Base-by-base conservation (phyloP, 2,888 invertebrate species). In the Nematopogon swammerdamellus region DNA sequence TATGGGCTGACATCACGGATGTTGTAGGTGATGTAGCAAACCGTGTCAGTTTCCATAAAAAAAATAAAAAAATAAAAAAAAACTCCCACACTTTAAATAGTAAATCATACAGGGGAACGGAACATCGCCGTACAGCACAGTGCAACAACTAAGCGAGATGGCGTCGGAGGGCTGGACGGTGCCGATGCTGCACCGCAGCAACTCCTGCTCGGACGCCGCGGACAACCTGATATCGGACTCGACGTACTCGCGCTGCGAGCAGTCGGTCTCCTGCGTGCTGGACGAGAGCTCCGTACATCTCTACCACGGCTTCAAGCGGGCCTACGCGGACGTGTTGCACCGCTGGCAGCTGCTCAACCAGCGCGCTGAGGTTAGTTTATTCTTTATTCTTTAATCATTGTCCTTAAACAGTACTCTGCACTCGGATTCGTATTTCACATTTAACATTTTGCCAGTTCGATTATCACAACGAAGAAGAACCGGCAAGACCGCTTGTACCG, bases 111-210 rank as follows among this genome's bases (percentile, higher is more conserved):
- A 87, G 88, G 63, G 71, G 16, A 74, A 75, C 51, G 87, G 87
- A 50, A 87, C 87, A n/a, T 93, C 93, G 2, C 93, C 94, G 0
- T 95, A 95, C 71, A 92, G 91, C 65, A 95, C 95, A 5, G 91
- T 95, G 51, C 88, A 91, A 56, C 90, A 80, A 54, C 76, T 72
- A 57, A 80, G 75, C 52, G 92, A 95, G 62, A 87, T 89, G 18
- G 85, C 86, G 54, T 83, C 88, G 0, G 91, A 92, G 59, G 88
- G 89, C 3, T 91, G 90, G 85, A 88, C 85, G 51, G 81, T 89
- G 53, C 86, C 88, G 25, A 83, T 85, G 30, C 67, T 88, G 3
- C 81, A 89, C 47, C 84, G 93, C 30, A 94, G 93, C 49, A 94
- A 91, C 65, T 93, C 92, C 0, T 92, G 92, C 84, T 92, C 92